Base-by-base conservation (phyloP, 1,140 invertebrate genomes). In the Zaprionus gabonicus region DNA sequence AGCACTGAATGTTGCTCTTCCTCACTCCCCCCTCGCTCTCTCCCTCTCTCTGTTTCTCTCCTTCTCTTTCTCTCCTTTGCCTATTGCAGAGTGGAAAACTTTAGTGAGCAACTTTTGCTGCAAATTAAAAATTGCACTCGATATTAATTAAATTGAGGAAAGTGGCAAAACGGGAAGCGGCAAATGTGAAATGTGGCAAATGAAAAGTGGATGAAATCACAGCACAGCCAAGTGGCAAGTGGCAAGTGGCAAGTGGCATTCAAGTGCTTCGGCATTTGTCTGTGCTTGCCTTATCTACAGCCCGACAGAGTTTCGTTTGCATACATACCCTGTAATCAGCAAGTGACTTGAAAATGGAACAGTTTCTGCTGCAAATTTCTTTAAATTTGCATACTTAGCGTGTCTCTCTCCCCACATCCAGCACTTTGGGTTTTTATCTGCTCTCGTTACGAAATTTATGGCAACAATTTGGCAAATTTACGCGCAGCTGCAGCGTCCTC, bases 391-490 rank as follows among this genome's bases (percentile, higher is more conserved):
- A 46, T 46, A 46, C 41, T 44, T 44, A 17, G n/a, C 15, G 12
- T 15, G 36, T 38, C 36, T 6, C 9, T 34, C 9, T 34, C 31
- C 9, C 31, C 10, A 10, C 0, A 34, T 10, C 31, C 38, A 41
- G 38, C 5, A n/a, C 13, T 41, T n/a, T 41, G n/a, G 41, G 20
- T 56, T 41, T 34, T 17, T 20, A 38, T 34, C 25, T 46, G 25
- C 12, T 85, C 79, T 69, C 59, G 7, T 23, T 41, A 38, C 25
- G 7, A 67, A 82, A 90, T 90, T 90, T 90, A 90, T 90, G 78
- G 63, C 63, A 31, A 55, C 66, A 78, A 73, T 83, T 88, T 88
- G 74, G 65, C 67, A 87, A 88, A 83, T 87, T 87, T 87, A 82
- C 83, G 84, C 80, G 71, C 58, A 57, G 36, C 78, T 71, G 70